Evolutionary conservation across 2,797 vertebrate species (phyloP), one percentile per base, ranked within the genome.

Genomic region (Myripristis murdjan): DNA sequence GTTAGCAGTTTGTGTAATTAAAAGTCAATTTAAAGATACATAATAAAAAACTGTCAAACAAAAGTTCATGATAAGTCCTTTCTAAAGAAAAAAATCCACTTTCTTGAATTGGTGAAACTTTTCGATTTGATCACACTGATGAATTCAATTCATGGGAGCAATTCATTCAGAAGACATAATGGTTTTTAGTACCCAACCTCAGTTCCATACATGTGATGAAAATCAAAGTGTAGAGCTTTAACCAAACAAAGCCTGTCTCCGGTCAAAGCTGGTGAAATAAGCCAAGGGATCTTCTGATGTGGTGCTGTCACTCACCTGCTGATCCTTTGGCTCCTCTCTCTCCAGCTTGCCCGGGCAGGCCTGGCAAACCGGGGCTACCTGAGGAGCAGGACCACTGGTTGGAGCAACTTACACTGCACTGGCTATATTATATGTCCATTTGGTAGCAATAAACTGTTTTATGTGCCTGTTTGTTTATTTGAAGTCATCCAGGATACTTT

Each of bases 271-370:
- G 22, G 4, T n/a, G n/a, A 18, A 7, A 33, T 28, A 52, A n/a
- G 57, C 1, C 8, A 2, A 16, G 22, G 28, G 5, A 31, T 31
- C 28, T 1, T 31, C 28, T 31, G 8, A 16, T 28, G 1, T 24
- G 22, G 8, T 33, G 23, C 22, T 53, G 5, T 24, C 58, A 88
- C 95, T 85, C 59, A 99, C 98, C 98, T 84, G 51, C 63, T 47
- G 96, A 93, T 72, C 98, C 98, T 93, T 96, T 98, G 69, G 88
- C 24, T 67, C 98, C 97, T 35, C 95, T 95, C 75, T 97, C 96
- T 75, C 98, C 98, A 53, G 92, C 35, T 14, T 80, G 73, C 37
- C 98, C 98, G 56, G 91, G 86, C 2, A 90, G 82, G 72, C 98
- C 98, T 79, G 93, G 91, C 31, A 83, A 67, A 53, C 98, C 98